Evolutionary conservation across 2,113 vertebrate genomes (phyloP).

Genomic region (human (Homo sapiens)): DNA sequence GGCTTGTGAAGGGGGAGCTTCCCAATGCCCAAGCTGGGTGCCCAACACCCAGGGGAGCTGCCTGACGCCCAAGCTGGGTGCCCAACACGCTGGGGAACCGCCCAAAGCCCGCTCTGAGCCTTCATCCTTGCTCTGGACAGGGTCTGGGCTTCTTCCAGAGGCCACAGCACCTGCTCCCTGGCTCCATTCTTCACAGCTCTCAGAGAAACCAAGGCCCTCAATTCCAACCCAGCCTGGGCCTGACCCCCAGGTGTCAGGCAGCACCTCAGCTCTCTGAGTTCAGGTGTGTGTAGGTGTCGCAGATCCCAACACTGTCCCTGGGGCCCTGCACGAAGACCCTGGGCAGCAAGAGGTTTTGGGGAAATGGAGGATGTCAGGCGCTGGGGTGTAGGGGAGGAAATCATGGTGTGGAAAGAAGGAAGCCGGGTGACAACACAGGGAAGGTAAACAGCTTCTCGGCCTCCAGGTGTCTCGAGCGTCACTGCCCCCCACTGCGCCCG

Average conservation of each 20-base stretch:
- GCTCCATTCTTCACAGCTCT: neutral
- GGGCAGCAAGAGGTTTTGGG: neutral
- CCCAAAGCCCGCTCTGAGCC: neutral
- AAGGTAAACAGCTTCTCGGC: accelerated
- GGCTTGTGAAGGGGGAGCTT: accelerated
- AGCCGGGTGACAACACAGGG: accelerated
- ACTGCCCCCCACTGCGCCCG: no score
- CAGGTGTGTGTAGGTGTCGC: neutral
- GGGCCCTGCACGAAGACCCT: accelerated
- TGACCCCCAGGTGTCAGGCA: neutral
- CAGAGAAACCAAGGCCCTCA: neutral
- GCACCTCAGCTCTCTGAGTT: neutral
- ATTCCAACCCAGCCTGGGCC: neutral
- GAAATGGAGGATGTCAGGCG: accelerated
- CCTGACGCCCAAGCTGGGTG: no score
- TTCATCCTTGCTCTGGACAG: no score
- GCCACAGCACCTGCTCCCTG: no score
- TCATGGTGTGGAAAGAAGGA: accelerated
- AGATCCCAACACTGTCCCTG: accelerated
- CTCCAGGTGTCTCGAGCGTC: neutral
- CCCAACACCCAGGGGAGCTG: no score
- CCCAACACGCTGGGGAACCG: neutral
- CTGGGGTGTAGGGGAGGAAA: accelerated
- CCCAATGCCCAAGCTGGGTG: no score
- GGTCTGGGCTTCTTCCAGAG: no score